Base-by-base conservation (phyloP, 2,888 invertebrate genomes). In the Volucella inflata region DNA sequence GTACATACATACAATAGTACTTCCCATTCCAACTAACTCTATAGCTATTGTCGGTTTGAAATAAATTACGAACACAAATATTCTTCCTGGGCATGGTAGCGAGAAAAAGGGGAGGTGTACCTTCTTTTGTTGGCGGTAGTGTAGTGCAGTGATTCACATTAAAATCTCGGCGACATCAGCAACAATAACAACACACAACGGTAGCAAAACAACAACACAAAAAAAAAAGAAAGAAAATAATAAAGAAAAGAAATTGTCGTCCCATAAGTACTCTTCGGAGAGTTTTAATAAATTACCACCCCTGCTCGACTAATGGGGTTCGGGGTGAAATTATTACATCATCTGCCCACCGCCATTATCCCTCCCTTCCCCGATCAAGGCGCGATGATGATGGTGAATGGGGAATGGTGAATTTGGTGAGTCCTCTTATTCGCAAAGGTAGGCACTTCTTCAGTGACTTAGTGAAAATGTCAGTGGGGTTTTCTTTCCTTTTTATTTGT, bases 221-320 rank as follows among this genome's bases (percentile, higher is more conserved):
- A 30, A 30, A 0, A 30, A n/a, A n/a, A 21, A 21, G 2, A 21
- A 21, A 21, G 2, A 21, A 21, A 21, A 21, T 2, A 21, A 21
- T 4, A 21, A 21, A 67, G 48, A 48, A 68, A 62, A 67, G 65
- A 51, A 38, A 62, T 74, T 70, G 57, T 60, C 51, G 70, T 68
- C 74, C 68, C 83, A 74, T 53, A 83, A 83, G 83, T 79, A 75
- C 83, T 78, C 83, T 83, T 83, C 57, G 64, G 79, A 70, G 74
- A 64, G 74, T 64, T 75, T 84, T 70, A 84, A 84, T 79, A 84
- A 84, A 84, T 79, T 79, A 79, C 74, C 64, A 59, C 53, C 16
- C 59, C 50, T 21, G 46, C 59, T 67, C 30, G 50, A 59, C 44
- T 16, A 46, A 21, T n/a, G n/a, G 21, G 60, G 50, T 50, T 40